Evolutionary conservation across 2,888 invertebrate species (phyloP).

Genomic region (Bursaphelenchus okinawaensis): DNA sequence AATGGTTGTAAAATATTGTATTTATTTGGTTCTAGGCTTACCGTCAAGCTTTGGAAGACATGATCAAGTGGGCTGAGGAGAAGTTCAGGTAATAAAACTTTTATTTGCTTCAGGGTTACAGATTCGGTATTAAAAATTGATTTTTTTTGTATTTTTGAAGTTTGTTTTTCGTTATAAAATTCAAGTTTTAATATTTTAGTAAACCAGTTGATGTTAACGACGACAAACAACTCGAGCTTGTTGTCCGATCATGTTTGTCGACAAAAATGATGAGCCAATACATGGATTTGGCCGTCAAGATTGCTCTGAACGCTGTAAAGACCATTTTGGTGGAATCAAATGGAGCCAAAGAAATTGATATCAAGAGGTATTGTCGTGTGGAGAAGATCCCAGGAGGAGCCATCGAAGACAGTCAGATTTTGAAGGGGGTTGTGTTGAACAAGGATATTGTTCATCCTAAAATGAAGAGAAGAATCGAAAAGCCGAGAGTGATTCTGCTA

Average conservation of each 20-base stretch:
- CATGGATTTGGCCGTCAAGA: constrained; percentile 89
- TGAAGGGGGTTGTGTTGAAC: constrained; percentile 93
- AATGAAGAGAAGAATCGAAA: constrained; percentile 87
- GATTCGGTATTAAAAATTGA: too few relatives aligned
- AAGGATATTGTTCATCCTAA: constrained; percentile 97
- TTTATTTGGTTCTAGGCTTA: constrained; percentile 66
- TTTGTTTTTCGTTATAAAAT: neutral
- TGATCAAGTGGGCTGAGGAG: constrained; percentile 64
- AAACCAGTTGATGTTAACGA: constrained; percentile 75
- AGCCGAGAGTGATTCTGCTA: constrained; percentile 85
- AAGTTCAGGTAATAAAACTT: constrained; percentile 66
- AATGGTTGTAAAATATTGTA: neutral
- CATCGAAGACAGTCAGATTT: constrained; percentile 85
- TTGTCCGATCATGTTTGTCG: constrained; percentile 83
- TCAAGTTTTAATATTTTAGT: constrained; percentile 62
- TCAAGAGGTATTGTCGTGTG: constrained; percentile 67
- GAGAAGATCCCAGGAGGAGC: constrained; percentile 81
- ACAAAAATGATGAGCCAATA: constrained; percentile 95
- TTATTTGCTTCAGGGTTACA: too few relatives aligned
- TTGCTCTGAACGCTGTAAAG: constrained; percentile 87
- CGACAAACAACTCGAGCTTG: constrained; percentile 73
- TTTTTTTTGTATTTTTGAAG: neutral
- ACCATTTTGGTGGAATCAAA: constrained; percentile 70
- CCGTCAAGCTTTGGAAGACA: constrained; percentile 88
- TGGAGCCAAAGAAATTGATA: constrained; percentile 88